Percentiles rank a stretch among this genome's conserved stretches.
Evolutionary conservation across 1,140 invertebrate species (phyloP).

Genomic region (Phthorimaea operculella): DNA sequence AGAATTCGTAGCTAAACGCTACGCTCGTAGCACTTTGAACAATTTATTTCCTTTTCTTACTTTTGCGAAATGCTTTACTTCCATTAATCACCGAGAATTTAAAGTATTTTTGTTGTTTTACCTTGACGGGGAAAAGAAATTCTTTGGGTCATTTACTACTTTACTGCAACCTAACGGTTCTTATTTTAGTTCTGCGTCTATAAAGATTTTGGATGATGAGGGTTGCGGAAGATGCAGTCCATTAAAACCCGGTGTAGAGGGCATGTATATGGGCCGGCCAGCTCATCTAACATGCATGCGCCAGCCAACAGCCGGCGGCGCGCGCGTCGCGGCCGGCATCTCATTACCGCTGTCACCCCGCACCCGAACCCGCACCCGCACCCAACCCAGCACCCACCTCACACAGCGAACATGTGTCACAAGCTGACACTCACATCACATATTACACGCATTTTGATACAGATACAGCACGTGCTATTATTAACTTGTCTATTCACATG

Average conservation of each 20-base stretch:
- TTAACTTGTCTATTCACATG: no score
- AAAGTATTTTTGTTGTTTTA: no score
- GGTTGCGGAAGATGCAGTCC: slow-evolving; percentile 29
- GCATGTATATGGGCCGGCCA: slow-evolving; percentile 28
- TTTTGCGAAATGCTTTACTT: not conserved
- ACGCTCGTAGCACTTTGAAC: not conserved
- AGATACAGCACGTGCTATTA: no score
- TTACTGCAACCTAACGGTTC: no score
- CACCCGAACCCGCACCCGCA: no score
- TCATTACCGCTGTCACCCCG: slow-evolving; percentile 22
- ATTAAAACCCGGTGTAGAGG: slow-evolving; percentile 44
- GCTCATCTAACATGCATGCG: slow-evolving; percentile 45
- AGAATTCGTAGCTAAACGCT: not conserved
- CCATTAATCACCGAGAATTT: no score
- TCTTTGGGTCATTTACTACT: no score
- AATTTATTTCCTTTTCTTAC: not conserved
- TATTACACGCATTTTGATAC: no score
- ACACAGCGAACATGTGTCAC: slow-evolving; percentile 14
- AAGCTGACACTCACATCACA: not conserved
- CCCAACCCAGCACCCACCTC: not conserved
- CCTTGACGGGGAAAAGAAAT: no score
- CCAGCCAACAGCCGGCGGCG: slow-evolving; percentile 22
- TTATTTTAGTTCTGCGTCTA: no score
- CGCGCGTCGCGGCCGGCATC: slow-evolving; percentile 22
- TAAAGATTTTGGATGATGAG: not conserved